These are phyloP conservation scores for Notodromas monacha DNA, from an alignment of 2,888 invertebrate genomes.

Conservation along the genomic window DNA sequence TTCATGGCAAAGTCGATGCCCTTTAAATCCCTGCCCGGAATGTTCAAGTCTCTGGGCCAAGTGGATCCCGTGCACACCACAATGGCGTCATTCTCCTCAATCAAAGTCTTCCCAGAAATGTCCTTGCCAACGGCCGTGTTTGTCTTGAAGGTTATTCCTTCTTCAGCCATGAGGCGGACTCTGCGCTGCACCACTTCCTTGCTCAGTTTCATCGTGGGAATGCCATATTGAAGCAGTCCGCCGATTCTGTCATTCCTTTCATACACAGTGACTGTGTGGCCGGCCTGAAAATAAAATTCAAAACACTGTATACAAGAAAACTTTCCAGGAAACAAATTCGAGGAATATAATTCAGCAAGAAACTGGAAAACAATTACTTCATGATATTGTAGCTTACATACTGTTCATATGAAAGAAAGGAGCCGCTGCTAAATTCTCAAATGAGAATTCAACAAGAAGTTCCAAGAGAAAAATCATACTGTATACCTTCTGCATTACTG, in stretches of 20 bases:
- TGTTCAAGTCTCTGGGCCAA: slow-evolving; percentile 65
- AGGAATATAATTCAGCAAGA: too few relatives aligned
- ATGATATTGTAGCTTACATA: too few relatives aligned
- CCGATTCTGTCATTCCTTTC: slow-evolving; percentile 85
- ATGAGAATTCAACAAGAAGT: too few relatives aligned
- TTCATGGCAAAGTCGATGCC: slow-evolving; percentile 96
- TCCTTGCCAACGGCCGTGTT: slow-evolving; percentile 69
- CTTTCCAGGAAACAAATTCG: too few relatives aligned
- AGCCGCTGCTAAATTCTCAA: too few relatives aligned
- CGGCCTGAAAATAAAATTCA: slow-evolving; percentile 27
- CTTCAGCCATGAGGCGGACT: slow-evolving; percentile 46
- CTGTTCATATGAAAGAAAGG: too few relatives aligned
- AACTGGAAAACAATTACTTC: too few relatives aligned
- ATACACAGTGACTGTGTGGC: slow-evolving; percentile 79
- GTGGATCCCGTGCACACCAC: slow-evolving; percentile 75
- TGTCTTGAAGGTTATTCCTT: slow-evolving; percentile 65
- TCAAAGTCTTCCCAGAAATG: slow-evolving; percentile 31
- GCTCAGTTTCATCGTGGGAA: slow-evolving; percentile 91
- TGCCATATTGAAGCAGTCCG: slow-evolving; percentile 82
- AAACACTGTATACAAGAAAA: too few relatives aligned
- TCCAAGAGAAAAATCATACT: too few relatives aligned
- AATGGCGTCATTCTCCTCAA: slow-evolving; percentile 41
- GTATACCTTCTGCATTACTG: too few relatives aligned
- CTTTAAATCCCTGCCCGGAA: slow-evolving; percentile 49
- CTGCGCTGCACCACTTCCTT: slow-evolving; percentile 71